These are phyloP conservation scores for Chelonus formosanus DNA, from an alignment of 2,888 invertebrate genomes.

Conservation along the genomic window DNA sequence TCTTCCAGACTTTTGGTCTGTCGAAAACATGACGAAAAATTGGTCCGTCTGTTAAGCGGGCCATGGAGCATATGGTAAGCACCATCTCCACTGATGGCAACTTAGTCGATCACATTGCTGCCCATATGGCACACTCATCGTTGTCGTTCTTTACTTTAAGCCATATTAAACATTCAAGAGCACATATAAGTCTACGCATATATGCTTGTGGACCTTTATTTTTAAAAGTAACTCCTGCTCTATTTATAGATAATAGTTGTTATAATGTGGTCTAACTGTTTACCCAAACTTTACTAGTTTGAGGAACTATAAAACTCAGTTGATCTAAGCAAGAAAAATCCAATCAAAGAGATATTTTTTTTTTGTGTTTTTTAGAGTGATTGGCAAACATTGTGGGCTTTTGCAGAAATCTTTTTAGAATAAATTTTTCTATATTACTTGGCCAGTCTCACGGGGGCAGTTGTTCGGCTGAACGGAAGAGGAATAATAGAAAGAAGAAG, in stretches of 20 bases:
- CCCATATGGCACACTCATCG: conserved; percentile 54
- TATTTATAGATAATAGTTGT: too few relatives aligned
- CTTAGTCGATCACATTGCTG: conserved; percentile 52
- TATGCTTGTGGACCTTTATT: too few relatives aligned
- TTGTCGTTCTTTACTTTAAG: conserved; percentile 28
- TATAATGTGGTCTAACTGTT: too few relatives aligned
- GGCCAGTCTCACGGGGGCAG: conserved; percentile 37
- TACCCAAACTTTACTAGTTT: too few relatives aligned
- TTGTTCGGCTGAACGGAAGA: conserved; percentile 44
- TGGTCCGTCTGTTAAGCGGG: conserved; percentile 33
- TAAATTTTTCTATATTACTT: too few relatives aligned
- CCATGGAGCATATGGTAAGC: conserved; percentile 43
- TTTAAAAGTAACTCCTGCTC: too few relatives aligned
- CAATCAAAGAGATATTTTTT: too few relatives aligned
- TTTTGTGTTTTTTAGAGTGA: too few relatives aligned
- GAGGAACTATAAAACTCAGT: conserved; percentile 8
- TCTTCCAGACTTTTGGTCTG: conserved; percentile 7
- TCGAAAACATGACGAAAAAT: conserved; percentile 11
- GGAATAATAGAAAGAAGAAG: conserved; percentile 42
- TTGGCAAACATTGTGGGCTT: too few relatives aligned
- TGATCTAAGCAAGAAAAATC: neutral
- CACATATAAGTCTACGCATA: too few relatives aligned
- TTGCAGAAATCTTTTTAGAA: neutral
- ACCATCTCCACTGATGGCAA: conserved; percentile 42
- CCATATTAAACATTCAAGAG: conserved; percentile 1